A percentile compares a stretch with the other conserved stretches of the same genome.
These are phyloP conservation scores for Romanogobio albipinnatus DNA, from an alignment of 2,113 vertebrate species.

Conservation along the genomic window DNA sequence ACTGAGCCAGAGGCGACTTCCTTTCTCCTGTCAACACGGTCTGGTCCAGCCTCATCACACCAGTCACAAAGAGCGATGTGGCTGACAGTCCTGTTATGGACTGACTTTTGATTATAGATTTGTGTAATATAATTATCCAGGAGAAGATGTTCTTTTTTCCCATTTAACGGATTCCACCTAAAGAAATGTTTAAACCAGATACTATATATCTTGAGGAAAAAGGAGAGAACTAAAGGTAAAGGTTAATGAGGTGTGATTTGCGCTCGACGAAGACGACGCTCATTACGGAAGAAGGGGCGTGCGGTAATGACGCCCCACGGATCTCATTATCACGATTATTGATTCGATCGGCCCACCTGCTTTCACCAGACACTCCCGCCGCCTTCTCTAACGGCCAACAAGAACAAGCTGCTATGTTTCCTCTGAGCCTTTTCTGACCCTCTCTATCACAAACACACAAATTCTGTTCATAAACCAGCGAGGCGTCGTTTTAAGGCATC, in stretches of 20 bases:
- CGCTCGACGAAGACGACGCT: conserved; percentile 62
- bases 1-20: neutral
- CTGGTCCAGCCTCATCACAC: neutral
- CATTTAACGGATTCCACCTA: neutral
- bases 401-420: neutral
- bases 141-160: neutral
- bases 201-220: conserved; percentile 15
- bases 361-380: conserved; percentile 24
- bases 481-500: no score
- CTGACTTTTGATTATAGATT: neutral
- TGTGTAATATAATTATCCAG: neutral
- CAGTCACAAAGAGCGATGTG: neutral
- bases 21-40: neutral
- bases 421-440: neutral
- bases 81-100: neutral
- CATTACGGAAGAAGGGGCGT: conserved; percentile 67
- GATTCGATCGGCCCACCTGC: conserved; percentile 73
- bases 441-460: no score
- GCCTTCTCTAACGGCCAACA: neutral
- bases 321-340: conserved; percentile 81
- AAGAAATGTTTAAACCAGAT: neutral
- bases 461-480: neutral
- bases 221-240: conserved; percentile 62
- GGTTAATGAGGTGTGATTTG: conserved; percentile 72
- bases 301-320: conserved; percentile 68